phyloP scores from a whole-genome alignment of 2,888 invertebrate genomes.

The Arctia plantaginis region DNA sequence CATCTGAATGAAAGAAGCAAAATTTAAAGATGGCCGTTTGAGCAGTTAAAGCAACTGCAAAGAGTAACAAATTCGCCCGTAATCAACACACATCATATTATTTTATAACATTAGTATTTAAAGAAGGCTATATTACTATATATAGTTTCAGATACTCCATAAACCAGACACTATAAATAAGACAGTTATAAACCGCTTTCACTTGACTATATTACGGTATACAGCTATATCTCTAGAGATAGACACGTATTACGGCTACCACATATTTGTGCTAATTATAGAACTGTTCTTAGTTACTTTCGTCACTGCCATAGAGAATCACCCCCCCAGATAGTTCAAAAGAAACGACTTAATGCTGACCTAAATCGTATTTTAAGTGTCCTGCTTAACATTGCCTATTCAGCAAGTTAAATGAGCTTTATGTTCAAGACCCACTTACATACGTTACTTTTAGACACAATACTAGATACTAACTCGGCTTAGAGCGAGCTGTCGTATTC shows the following conservation, averaged over 20 bases:
- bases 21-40: too few species aligned
- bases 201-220: background rate
- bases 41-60: background rate
- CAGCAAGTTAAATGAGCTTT: constrained; percentile 13
- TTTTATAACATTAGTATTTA: too few species aligned
- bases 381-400: constrained; percentile 10
- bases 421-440: background rate
- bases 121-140: too few species aligned
- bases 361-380: constrained; percentile 6
- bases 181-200: background rate
- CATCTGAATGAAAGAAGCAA: too few species aligned
- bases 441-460: background rate
- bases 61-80: too few species aligned
- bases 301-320: background rate
- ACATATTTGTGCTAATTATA: background rate
- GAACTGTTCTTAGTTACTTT: background rate
- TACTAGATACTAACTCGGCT: background rate
- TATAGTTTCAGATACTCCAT: too few species aligned
- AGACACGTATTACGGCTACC: background rate
- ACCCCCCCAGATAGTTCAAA: constrained; percentile 5
- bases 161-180: too few species aligned
- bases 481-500: background rate
- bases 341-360: constrained; percentile 6
- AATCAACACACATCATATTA: too few species aligned
- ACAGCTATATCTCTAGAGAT: background rate